A percentile compares a stretch with the other conserved stretches of the same genome.
These are phyloP conservation scores for Pipistrellus nathusii DNA, from an alignment of 2,797 vertebrate genomes.

Conservation along the genomic window DNA sequence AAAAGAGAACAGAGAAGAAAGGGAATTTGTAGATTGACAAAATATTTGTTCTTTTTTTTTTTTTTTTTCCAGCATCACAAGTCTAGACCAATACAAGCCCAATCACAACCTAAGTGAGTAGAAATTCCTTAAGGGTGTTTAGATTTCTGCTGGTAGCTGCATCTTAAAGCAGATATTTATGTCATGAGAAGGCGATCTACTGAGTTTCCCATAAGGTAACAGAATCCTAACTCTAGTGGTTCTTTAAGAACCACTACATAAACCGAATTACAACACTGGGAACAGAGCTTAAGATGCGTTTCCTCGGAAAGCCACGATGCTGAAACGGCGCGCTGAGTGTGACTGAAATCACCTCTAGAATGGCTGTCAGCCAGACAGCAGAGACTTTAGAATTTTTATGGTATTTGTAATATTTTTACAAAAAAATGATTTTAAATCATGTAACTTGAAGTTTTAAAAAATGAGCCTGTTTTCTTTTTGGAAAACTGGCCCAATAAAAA, in stretches of 20 bases:
- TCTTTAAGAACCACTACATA: conserved; percentile 28
- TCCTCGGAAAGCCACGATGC: conserved; percentile 53
- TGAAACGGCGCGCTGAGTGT: conserved; percentile 30
- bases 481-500: conserved; percentile 62
- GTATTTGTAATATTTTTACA: conserved; percentile 77
- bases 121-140: conserved; percentile 1
- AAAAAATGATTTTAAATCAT: conserved; percentile 77
- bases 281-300: conserved; percentile 44
- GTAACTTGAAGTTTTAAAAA: conserved; percentile 63
- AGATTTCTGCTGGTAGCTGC: conserved; percentile 32
- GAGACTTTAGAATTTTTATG: conserved; percentile 60
- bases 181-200: conserved; percentile 39
- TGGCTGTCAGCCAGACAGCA: conserved; percentile 61
- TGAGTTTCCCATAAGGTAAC: conserved; percentile 2
- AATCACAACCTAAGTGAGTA: not conserved
- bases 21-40: conserved; percentile 21
- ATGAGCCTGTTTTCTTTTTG: conserved; percentile 75
- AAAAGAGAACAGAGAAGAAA: conserved; percentile 44
- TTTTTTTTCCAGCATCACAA: conserved; percentile 29
- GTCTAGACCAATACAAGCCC: conserved; percentile 55
- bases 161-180: conserved; percentile 4
- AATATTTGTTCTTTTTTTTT: conserved; percentile 57
- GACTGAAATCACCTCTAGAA: conserved; percentile 55
- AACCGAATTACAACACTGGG: conserved; percentile 14
- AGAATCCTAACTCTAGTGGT: not conserved